Evolutionary conservation across 2,888 invertebrate species (phyloP), one percentile per base, ranked within the genome.

Genomic region (Melikaiella ostensackeni): DNA sequence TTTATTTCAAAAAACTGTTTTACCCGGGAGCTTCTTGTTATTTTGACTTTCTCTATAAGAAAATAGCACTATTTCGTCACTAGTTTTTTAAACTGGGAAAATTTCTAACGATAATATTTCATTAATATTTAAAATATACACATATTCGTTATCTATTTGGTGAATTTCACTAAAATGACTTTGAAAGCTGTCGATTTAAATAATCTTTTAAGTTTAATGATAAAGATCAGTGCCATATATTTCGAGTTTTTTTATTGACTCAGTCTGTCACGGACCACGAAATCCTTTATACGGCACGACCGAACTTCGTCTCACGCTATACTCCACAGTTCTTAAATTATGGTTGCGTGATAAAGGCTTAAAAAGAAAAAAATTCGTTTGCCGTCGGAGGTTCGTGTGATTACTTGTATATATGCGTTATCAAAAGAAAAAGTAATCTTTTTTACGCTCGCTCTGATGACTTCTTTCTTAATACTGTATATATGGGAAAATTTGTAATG

Each of bases 281-380:
- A 70, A 70, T 70, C 70, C 70, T 70, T 50, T 42, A 33, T 27
- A 70, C 70, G 21, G 33, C 70, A 70, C 70, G 70, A 70, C 75
- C 61, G 59, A 64, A 77, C 74, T 70, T 73, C 50, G 77, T 61
- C 75, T 76, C 76, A 79, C 81, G 80, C 79, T 80, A 81, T 75
- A 81, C 78, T 80, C 80, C 79, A 77, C 79, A 79, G 78, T 79
- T 79, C 75, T 81, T 80, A 84, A 84, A 83, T 83, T 83, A 84
- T 84, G 82, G 84, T 84, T 79, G 84, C 84, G 84, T 84, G 84
- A 84, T 83, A 82, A 84, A 82, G 50, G 70, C n/a, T 70, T 55
- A 6, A 70, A 70, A 70, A 70, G 57, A 66, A 75, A 59, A 75
- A 61, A 59, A 38, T 59, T 59, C 59, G 61, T 59, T 42, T 74